A percentile compares a stretch with the other conserved stretches of the same genome.
Conservation (phyloP, 2,113 vertebrate genomes). For the Myiozetetes cayanensis region DNA sequence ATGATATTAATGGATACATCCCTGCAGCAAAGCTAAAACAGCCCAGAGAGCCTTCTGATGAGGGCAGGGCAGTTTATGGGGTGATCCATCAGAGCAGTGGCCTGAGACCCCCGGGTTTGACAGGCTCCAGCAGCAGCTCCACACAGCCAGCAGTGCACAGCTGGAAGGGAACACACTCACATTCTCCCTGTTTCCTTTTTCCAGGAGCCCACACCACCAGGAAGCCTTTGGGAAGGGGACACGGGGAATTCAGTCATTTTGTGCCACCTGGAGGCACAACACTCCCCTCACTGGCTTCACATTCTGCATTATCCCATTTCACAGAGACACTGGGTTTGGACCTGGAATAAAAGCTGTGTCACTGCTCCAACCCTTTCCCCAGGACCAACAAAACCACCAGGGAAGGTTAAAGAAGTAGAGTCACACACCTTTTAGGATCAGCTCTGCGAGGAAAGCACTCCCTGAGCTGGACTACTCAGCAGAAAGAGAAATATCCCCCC, state of each 20-base stretch:
- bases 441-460: rapidly evolving
- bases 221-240: neutral
- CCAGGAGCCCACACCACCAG: rapidly evolving
- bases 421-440: neutral
- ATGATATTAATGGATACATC: neutral
- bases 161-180: neutral
- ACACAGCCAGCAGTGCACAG: rapidly evolving
- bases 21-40: neutral
- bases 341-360: neutral
- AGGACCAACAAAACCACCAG: neutral
- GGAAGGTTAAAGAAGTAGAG: neutral
- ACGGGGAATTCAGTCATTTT: rapidly evolving
- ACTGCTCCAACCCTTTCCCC: neutral
- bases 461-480: neutral
- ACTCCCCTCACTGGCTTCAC: neutral
- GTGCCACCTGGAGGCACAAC: neutral
- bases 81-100: neutral
- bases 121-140: neutral
- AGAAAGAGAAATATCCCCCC: neutral
- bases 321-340: neutral
- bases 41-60: neutral
- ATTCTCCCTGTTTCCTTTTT: rapidly evolving
- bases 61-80: neutral
- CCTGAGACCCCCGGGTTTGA: neutral
- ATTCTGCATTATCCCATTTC: neutral